These are phyloP conservation scores for Drymodes brunneopygia DNA, from an alignment of 2,113 vertebrate species.

Conservation along the genomic window DNA sequence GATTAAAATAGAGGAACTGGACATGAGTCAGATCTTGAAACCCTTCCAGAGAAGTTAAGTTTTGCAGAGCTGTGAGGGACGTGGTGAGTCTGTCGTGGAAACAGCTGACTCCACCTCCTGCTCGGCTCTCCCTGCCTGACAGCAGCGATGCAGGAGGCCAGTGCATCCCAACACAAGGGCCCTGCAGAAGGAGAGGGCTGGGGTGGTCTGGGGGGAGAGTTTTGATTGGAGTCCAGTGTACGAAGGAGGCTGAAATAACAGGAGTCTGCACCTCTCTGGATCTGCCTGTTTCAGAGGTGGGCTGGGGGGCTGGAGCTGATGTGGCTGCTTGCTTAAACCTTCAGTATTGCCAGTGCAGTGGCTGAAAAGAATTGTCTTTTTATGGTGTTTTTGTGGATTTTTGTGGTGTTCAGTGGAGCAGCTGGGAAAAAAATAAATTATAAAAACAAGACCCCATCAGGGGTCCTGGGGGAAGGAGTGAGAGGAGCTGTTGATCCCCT, in stretches of 20 bases:
- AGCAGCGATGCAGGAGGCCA: neutral
- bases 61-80: conserved; percentile 49
- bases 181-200: neutral
- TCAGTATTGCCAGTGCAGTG: neutral
- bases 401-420: neutral
- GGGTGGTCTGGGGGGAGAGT: neutral
- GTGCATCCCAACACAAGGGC: neutral
- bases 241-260: neutral
- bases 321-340: neutral
- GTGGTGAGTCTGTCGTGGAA: conserved; percentile 35
- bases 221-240: neutral
- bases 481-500: neutral
- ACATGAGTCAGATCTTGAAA: conserved; percentile 70
- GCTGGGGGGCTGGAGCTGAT: neutral
- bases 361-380: neutral
- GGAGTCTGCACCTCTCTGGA: accelerated
- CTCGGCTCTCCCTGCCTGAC: neutral
- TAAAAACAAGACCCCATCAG: neutral
- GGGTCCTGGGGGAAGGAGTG: neutral
- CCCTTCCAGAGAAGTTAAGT: conserved; percentile 49
- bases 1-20: conserved; percentile 68
- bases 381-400: neutral
- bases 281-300: neutral
- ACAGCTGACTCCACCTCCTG: neutral
- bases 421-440: neutral